phyloP scores from a whole-genome alignment of 2,113 vertebrate genomes.

The Numenius arquata region DNA sequence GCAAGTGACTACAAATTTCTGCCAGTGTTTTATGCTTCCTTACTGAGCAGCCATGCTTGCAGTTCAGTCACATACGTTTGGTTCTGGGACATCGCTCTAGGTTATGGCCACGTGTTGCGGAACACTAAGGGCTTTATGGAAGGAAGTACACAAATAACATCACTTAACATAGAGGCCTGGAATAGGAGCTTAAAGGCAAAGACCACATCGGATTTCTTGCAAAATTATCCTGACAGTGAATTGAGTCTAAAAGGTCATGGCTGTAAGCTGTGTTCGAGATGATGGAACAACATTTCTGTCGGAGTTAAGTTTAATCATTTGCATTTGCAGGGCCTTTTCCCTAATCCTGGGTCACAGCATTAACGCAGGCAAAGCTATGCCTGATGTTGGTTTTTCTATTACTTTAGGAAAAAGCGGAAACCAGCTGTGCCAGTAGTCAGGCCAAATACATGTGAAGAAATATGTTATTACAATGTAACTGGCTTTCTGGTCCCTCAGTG shows the following conservation, averaged over 20 bases:
- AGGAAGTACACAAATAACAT: background rate
- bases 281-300: background rate
- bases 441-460: background rate
- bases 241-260: background rate
- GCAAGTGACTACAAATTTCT: background rate
- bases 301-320: background rate
- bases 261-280: background rate
- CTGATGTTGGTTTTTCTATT: background rate
- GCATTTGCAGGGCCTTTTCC: background rate
- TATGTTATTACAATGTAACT: background rate
- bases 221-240: background rate
- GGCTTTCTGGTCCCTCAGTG: background rate
- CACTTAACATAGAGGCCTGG: background rate
- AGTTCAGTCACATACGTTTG: background rate
- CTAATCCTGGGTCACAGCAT: background rate
- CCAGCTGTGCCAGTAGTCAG: background rate
- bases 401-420: background rate
- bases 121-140: background rate
- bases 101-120: background rate
- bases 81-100: rapidly evolving
- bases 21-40: background rate
- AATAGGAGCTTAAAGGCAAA: background rate
- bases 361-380: background rate
- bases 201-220: background rate
- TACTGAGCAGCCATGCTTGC: background rate